These are phyloP conservation scores for Sitta europaea DNA, from an alignment of 2,113 vertebrate genomes.

Conservation along the genomic window DNA sequence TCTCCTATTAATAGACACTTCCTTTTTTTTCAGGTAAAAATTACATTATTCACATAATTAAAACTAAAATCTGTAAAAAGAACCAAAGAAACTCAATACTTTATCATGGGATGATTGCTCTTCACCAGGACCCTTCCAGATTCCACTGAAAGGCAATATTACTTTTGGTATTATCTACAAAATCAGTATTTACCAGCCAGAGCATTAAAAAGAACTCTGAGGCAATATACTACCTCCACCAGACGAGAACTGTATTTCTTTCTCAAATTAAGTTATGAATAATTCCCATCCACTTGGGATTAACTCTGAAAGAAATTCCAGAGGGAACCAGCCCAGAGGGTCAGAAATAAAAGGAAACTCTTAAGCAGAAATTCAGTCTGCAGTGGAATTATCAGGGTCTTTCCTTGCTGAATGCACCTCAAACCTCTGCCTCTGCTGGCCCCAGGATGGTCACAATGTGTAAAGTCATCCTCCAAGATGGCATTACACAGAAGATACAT, in stretches of 20 bases:
- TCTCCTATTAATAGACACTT: neutral
- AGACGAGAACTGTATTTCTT: neutral
- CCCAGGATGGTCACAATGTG: accelerated
- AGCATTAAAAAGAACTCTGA: neutral
- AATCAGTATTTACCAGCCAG: neutral
- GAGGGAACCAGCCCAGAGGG: neutral
- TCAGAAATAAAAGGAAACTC: neutral
- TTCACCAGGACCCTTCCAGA: neutral
- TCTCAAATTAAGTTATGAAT: conserved; percentile 23
- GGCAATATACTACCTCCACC: neutral
- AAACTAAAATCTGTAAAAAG: neutral
- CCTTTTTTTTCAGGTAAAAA: neutral
- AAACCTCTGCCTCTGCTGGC: neutral
- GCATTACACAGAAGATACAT: neutral
- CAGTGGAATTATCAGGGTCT: neutral
- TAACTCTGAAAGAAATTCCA: neutral
- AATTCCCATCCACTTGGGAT: neutral
- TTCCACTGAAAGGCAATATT: neutral
- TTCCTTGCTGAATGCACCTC: neutral
- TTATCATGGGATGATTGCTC: neutral
- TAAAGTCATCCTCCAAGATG: neutral
- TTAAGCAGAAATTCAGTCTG: neutral
- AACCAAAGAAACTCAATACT: neutral
- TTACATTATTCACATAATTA: neutral
- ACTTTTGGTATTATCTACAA: neutral